Evolutionary conservation across 2,888 invertebrate species (phyloP), one percentile per base, ranked within the genome.

Genomic region (Synergus itoensis): DNA sequence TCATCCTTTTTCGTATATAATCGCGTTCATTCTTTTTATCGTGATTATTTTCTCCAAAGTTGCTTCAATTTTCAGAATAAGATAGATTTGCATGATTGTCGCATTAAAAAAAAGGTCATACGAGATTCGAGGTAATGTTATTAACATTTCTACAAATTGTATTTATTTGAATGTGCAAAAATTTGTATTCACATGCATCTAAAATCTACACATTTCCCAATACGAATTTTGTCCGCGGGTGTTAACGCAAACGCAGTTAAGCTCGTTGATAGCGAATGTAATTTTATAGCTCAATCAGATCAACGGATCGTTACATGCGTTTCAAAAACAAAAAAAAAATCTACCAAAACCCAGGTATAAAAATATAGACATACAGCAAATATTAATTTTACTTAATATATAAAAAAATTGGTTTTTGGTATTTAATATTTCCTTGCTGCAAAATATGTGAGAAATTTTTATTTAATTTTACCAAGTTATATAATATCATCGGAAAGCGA

Each of bases 181-280:
- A 73, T 53, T 73, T 73, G 48, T 73, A 73, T 64, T n/a, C 64
- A 64, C 36, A 53, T n/a, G 21, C 40, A 53, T 36, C 43, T 12
- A 45, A 41, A 28, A 69, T 48, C 73, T 53, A 53, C 14, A 67
- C 43, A 21, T 36, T 73, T 73, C 11, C 48, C 36, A 73, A 73
- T 53, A 73, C 73, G 53, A 53, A 48, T 12, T 53, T 36, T 36
- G 5, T 16, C 21, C 48, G 36, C 36, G 73, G 53, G 53, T 40
- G 40, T 73, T 53, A 73, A 73, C 69, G 69, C 28, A 3, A 73
- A 73, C 48, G 69, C 53, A n/a, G 69, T 73, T 73, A 73, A 73
- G 69, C 69, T 73, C 45, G 53, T 73, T 28, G 69, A 73, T 73
- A 73, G 53, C 69, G n/a, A 53, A 73, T 73, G 73, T 73, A 73